Conservation (phyloP, 2,888 invertebrate genomes). For the Phorcus lineatus region DNA sequence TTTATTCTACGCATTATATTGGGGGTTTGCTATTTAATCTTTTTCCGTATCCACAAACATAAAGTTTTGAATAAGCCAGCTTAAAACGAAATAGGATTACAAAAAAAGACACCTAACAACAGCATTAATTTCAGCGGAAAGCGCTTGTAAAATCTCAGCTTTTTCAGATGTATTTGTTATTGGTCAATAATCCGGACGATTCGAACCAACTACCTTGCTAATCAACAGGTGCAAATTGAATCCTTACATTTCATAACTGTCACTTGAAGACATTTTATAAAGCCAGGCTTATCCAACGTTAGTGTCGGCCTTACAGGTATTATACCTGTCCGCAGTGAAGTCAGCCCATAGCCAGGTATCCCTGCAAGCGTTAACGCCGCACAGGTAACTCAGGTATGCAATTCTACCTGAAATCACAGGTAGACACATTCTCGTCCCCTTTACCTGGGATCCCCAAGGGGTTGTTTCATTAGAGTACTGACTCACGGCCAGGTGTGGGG, state of each 20-base stretch:
- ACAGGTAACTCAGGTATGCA: not conserved
- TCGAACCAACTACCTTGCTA: not conserved
- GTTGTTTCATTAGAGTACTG: too few species aligned
- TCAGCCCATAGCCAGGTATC: not conserved
- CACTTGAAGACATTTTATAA: not conserved
- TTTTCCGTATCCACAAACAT: too few species aligned
- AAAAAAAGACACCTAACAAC: too few species aligned
- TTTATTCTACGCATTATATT: too few species aligned
- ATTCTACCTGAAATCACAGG: not conserved
- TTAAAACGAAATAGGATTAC: not conserved
- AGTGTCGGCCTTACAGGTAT: not conserved
- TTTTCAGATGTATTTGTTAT: not conserved
- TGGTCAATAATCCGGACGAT: not conserved
- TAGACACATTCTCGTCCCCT: not conserved
- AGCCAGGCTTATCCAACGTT: not conserved
- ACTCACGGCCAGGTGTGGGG: too few species aligned
- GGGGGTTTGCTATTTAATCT: too few species aligned
- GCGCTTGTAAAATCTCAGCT: too few species aligned
- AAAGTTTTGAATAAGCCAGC: not conserved
- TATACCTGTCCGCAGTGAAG: not conserved
- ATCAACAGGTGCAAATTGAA: conserved; percentile 3
- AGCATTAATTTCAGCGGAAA: too few species aligned
- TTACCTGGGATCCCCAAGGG: too few species aligned
- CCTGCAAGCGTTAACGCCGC: not conserved
- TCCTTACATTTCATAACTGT: not conserved